Base-by-base conservation (phyloP, 2,888 invertebrate species). In the Macropis europaea region DNA sequence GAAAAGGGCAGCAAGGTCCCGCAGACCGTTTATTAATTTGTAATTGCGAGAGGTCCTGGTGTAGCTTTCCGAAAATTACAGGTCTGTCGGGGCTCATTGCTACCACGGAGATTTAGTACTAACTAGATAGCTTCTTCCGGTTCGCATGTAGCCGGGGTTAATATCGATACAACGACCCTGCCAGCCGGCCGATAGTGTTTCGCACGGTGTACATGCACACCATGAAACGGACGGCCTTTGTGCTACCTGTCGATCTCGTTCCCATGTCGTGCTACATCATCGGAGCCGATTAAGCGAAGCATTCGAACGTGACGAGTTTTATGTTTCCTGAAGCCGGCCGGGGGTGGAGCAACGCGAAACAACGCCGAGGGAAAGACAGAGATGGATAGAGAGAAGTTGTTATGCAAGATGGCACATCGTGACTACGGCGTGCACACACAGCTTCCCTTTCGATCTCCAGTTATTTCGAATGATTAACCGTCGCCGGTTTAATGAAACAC, bases 1-100 rank as follows among this genome's bases (percentile, higher is more conserved):
- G 73, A 67, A 73, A 71, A 68, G 71, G 62, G 63, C 67, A 61
- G 70, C 67, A 71, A 59, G 74, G 69, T 64, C 62, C 42, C 70
- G 61, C 59, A 71, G 79, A 84, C 86, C 86, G 82, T 86, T 86
- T 86, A 86, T 86, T 86, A 86, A 86, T 86, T 86, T 86, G 82
- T 86, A 86, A 86, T 86, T 86, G 86, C 82, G 71, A 81, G 73
- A 81, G 68, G 69, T 71, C 54, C 48, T 63, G 72, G 73, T 81
- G 81, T 79, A 82, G 81, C 76, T 84, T 83, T 82, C 75, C 75
- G 83, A 73, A 86, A 86, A 86, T 86, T 85, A 85, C 83, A 79
- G 85, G 81, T 73, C 80, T 85, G 83, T 60, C 75, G 77, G 48
- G 70, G 34, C 81, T 82, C 82, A 73, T 84, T 80, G 82, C 82